A percentile compares a stretch with the other conserved stretches of the same genome.
Conservation (phyloP, 2,797 vertebrate species). For the Synanceia verrucosa region DNA sequence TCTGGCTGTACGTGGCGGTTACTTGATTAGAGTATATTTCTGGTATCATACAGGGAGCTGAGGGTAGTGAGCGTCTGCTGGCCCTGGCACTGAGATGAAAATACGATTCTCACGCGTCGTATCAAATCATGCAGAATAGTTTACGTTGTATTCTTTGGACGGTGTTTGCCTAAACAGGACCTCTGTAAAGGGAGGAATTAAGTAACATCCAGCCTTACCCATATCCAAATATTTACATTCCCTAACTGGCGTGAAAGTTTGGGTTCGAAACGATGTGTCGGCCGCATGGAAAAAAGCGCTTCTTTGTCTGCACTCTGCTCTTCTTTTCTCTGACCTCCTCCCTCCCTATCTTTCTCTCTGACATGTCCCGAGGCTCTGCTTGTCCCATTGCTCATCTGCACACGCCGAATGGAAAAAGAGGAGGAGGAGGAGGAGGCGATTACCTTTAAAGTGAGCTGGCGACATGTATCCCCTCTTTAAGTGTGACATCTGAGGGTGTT, state of each 20-base stretch:
- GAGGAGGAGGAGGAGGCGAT: constrained; percentile 47
- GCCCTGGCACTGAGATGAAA: constrained; percentile 48
- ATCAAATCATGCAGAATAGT: constrained; percentile 62
- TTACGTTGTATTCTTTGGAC: constrained; percentile 62
- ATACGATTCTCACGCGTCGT: constrained; percentile 53
- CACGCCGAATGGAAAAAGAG: constrained; percentile 55
- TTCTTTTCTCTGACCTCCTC: constrained; percentile 45
- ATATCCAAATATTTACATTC: constrained; percentile 83
- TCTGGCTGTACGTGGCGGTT: constrained; percentile 27
- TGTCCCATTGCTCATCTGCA: constrained; percentile 58
- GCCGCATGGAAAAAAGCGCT: constrained; percentile 50
- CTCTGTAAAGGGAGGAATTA: constrained; percentile 70
- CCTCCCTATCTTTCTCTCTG: constrained; percentile 44
- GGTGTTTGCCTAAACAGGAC: constrained; percentile 66
- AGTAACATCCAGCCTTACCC: constrained; percentile 64
- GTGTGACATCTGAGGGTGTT: constrained; percentile 71
- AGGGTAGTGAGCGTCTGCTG: constrained; percentile 28
- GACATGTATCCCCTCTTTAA: constrained; percentile 62
- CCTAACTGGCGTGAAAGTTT: constrained; percentile 61
- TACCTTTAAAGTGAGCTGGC: constrained; percentile 63
- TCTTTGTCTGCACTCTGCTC: constrained; percentile 47
- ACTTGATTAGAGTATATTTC: constrained; percentile 53
- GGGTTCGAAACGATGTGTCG: constrained; percentile 50
- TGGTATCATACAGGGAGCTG: constrained; percentile 33
- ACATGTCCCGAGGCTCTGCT: constrained; percentile 49